Evolutionary conservation across 2,797 vertebrate genomes (phyloP).

Genomic region (Remorina albescens): DNA sequence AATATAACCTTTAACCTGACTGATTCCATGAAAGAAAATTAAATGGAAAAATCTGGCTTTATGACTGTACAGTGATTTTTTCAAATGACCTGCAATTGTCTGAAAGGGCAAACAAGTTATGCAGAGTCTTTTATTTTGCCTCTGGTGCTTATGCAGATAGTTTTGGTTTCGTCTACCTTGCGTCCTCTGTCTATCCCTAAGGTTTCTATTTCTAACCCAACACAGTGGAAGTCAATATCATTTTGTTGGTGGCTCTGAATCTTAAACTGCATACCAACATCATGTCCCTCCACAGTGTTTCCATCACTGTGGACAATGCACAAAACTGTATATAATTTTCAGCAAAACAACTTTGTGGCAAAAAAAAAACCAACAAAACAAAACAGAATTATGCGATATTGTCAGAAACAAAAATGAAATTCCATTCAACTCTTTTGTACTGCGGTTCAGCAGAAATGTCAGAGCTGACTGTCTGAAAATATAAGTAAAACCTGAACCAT

Average conservation of each 20-base stretch:
- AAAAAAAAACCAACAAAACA: constrained; percentile 4
- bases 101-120: neutral
- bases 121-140: neutral
- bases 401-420: neutral
- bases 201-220: neutral
- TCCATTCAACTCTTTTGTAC: neutral
- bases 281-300: neutral
- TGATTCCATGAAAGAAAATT: neutral
- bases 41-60: neutral
- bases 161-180: neutral
- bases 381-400: too few species aligned
- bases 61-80: neutral
- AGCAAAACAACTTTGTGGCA: neutral
- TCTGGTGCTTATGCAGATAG: neutral
- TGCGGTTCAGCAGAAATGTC: neutral
- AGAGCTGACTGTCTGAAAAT: constrained; percentile 6
- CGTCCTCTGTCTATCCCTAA: neutral
- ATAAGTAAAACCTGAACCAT: neutral
- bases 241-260: neutral
- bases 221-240: neutral
- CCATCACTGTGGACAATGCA: neutral
- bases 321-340: neutral
- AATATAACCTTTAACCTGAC: neutral
- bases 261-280: neutral
- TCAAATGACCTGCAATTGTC: neutral